Percentiles rank a stretch among this genome's conserved stretches.
phyloP scores from a whole-genome alignment of 2,113 vertebrate species.

The Eptesicus fuscus region DNA sequence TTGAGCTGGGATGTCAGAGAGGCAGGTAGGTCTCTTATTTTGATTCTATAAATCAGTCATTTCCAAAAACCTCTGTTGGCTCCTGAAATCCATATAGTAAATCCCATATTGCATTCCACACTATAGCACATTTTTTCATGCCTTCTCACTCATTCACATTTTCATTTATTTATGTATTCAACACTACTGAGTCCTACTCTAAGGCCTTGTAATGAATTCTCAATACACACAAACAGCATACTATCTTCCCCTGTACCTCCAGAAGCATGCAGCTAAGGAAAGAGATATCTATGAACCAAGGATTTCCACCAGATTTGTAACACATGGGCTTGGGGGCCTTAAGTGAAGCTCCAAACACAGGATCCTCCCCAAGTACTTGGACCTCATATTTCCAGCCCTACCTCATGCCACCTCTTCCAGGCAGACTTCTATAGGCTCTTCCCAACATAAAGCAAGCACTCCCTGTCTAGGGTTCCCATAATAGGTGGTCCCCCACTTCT shows the following conservation, averaged over 20 bases:
- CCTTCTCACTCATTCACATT: neutral
- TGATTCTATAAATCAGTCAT: neutral
- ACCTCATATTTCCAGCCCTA: neutral
- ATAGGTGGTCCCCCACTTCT: neutral
- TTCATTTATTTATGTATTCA: neutral
- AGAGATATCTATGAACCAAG: neutral
- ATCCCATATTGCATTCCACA: neutral
- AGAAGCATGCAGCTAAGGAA: neutral
- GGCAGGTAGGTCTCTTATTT: neutral
- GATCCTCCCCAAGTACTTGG: neutral
- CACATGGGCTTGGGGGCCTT: neutral
- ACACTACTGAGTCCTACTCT: neutral
- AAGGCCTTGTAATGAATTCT: neutral
- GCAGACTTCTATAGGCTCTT: neutral
- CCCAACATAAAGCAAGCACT: neutral
- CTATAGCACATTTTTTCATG: neutral
- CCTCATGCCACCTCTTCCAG: neutral
- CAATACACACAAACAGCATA: neutral
- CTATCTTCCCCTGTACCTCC: neutral
- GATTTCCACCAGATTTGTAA: neutral
- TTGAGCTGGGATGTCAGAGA: neutral
- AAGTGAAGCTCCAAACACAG: neutral
- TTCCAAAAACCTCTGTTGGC: neutral
- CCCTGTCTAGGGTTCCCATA: neutral
- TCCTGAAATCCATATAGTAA: neutral